Conservation (phyloP, 1,140 invertebrate species). For the Trigoniulus corallinus region DNA sequence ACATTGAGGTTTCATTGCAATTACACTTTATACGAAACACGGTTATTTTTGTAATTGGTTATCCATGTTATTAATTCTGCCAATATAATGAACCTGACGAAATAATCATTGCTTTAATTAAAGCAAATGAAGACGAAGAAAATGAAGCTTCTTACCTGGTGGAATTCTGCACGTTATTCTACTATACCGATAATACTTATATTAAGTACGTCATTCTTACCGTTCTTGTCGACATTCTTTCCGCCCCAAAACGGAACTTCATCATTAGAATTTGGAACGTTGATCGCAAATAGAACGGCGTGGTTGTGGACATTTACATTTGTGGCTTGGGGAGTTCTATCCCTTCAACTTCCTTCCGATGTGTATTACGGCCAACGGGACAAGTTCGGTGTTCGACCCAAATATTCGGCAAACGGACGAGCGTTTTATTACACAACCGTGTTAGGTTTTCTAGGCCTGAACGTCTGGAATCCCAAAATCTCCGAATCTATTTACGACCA, state of each 20-base stretch:
- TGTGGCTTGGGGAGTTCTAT: slow-evolving; percentile 6
- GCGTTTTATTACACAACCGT: slow-evolving; percentile 31
- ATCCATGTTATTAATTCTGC: too few relatives aligned
- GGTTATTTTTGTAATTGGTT: too few relatives aligned
- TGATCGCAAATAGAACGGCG: neutral
- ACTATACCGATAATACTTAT: too few relatives aligned
- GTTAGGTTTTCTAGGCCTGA: slow-evolving; percentile 20
- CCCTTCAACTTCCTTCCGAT: slow-evolving; percentile 28
- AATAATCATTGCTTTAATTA: too few relatives aligned
- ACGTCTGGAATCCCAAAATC: slow-evolving; percentile 16
- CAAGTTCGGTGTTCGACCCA: slow-evolving; percentile 29
- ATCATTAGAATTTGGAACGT: neutral
- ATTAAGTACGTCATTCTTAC: too few relatives aligned
- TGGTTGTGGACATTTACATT: neutral
- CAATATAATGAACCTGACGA: too few relatives aligned
- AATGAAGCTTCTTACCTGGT: too few relatives aligned
- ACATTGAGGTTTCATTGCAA: too few relatives aligned
- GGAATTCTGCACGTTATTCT: too few relatives aligned
- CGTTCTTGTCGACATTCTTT: too few relatives aligned
- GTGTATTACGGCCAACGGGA: slow-evolving; percentile 31
- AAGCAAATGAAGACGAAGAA: too few relatives aligned
- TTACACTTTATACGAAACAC: too few relatives aligned
- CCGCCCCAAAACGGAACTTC: neutral
- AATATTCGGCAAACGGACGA: slow-evolving; percentile 37
- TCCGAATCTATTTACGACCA: slow-evolving; percentile 27